Conservation (phyloP, 2,797 vertebrate genomes). For the Lates japonicus region DNA sequence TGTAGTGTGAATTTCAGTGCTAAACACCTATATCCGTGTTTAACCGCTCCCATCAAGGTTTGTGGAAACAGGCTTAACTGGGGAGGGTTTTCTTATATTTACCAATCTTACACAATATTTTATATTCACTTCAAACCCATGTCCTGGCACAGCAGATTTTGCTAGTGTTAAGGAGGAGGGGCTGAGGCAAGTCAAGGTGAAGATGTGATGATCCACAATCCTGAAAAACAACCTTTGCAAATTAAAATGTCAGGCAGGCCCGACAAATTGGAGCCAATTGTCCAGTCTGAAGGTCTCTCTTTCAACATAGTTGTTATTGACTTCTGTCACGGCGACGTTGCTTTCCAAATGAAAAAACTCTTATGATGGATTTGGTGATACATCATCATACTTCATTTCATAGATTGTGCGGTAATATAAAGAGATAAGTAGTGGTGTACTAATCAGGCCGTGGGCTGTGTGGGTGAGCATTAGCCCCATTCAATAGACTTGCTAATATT, state of each 20-base stretch:
- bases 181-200: not conserved
- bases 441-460: conserved; percentile 65
- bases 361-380: conserved; percentile 32
- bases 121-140: not conserved
- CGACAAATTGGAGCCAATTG: not conserved
- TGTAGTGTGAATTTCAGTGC: not conserved
- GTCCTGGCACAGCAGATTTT: not conserved
- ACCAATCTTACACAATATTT: not conserved
- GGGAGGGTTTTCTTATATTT: not conserved
- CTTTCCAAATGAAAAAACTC: conserved; percentile 41
- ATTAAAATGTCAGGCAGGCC: conserved; percentile 2
- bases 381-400: conserved; percentile 49
- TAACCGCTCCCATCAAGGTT: not conserved
- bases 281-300: conserved; percentile 2
- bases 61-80: not conserved
- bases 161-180: not conserved
- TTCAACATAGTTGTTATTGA: conserved; percentile 7
- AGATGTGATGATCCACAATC: not conserved
- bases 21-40: not conserved
- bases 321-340: conserved; percentile 13
- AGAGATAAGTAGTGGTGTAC: conserved; percentile 53
- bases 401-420: conserved; percentile 52
- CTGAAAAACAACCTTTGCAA: not conserved
- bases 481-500: conserved; percentile 47
- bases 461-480: conserved; percentile 64